These are phyloP conservation scores for Tenthredo mesomela DNA, from an alignment of 2,888 invertebrate species.

Conservation along the genomic window DNA sequence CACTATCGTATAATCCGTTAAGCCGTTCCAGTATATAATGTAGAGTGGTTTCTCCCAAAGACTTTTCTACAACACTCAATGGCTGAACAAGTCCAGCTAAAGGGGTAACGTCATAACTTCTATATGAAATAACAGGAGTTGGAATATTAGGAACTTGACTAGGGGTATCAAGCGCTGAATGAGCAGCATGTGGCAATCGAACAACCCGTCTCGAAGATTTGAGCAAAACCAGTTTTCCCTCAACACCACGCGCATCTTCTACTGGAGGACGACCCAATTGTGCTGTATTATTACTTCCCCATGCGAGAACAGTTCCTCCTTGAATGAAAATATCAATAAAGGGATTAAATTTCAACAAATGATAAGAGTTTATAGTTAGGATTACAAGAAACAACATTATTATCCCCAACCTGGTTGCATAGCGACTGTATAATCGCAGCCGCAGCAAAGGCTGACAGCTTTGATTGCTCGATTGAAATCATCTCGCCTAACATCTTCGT, in stretches of 20 bases:
- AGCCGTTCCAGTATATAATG: constrained; percentile 78
- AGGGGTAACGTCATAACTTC: constrained; percentile 72
- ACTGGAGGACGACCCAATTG: constrained; percentile 82
- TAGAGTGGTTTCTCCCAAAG: constrained; percentile 73
- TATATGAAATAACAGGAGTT: constrained; percentile 75
- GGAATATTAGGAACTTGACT: constrained; percentile 77
- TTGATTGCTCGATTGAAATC: constrained; percentile 71
- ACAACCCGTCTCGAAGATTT: constrained; percentile 87
- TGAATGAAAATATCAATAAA: not conserved
- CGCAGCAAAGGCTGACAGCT: constrained; percentile 82
- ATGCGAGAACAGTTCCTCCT: constrained; percentile 85
- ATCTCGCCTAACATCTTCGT: constrained; percentile 68
- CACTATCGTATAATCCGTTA: constrained; percentile 74
- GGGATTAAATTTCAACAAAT: not conserved
- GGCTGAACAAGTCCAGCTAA: constrained; percentile 70
- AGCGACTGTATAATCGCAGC: constrained; percentile 88
- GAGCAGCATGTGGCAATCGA: constrained; percentile 81
- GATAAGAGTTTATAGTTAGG: not conserved
- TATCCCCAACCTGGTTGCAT: constrained; percentile 77
- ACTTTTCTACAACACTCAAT: constrained; percentile 72
- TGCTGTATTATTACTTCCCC: constrained; percentile 86
- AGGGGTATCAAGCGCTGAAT: constrained; percentile 75
- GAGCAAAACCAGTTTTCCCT: constrained; percentile 83
- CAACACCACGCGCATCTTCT: constrained; percentile 81
- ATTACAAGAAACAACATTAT: not conserved